Base-by-base conservation (phyloP, 2,888 invertebrate genomes). In the Bombylius major region DNA sequence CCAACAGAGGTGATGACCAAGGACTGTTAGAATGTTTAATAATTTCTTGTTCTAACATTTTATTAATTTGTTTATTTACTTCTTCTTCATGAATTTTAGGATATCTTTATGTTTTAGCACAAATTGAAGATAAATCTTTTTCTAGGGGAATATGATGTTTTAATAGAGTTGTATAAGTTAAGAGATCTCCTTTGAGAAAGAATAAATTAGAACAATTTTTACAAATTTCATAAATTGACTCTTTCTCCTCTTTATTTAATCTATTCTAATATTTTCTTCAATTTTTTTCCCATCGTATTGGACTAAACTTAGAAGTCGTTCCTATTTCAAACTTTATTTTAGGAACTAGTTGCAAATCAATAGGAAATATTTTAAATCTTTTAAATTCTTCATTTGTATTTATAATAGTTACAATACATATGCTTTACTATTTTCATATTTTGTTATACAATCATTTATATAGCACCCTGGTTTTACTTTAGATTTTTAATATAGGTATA, bases 11-110 rank as follows among this genome's bases (percentile, higher is more conserved):
- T 49, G 51, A 51, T 55, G 56, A 51, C 60, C 62, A 62, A 53
- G 65, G 65, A 44, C 56, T 56, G 9, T 8, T 49, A 14, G 63
- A 63, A 9, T 60, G 62, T 53, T 54, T 49, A 31, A 69, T 67
- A 5, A 69, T 68, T 4, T 58, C 56, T 55, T 67, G 51, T n/a
- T 61, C 23, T 47, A 67, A 47, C 63, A 68, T 64, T 58, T 65
- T 60, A 49, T 62, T 47, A 7, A 66, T 62, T 64, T 68, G 66
- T 45, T 23, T 46, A 32, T 59, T 32, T 44, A 51, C 51, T 33
- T 51, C 51, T 4, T 51, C 36, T 44, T 51, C 51, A 23, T 51
- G 51, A 9, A 51, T 44, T 51, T 51, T 51, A 36, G 36, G 36
- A 49, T 49, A 49, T 5, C 49, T 23, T 14, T 51, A 51, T n/a